Evolutionary conservation across 2,888 invertebrate genomes (phyloP), one percentile per base, ranked within the genome.

Genomic region (Hedya salicella): DNA sequence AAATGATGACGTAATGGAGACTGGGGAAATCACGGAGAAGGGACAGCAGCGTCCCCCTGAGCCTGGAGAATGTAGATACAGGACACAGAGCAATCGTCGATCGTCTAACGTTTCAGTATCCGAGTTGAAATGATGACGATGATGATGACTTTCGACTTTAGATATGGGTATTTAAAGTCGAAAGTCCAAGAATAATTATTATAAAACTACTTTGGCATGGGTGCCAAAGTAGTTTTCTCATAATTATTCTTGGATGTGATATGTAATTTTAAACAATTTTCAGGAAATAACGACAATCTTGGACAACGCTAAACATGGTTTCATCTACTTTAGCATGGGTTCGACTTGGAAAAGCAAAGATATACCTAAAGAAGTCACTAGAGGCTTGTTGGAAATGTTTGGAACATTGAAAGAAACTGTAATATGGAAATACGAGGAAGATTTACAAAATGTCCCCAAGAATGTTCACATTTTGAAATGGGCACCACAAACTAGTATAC

Each of bases 271-370:
- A 36, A 2, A 48, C 4, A 17, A 21, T 39, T 73, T 79, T 44
- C 68, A 91, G 90, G 83, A 88, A 21, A 73, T 93, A 0, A 79
- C 91, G 73, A 77, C 79, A 21, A 75, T 89, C 4, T 81, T 88
- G 73, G 83, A 87, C 40, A 76, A 76, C 32, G 73, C 88, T 0
- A 75, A 78, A 25, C 59, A 88, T 16, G 88, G 88, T 0, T 81
- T 86, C 0, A 83, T 89, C 57, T 89, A 86, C 71, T 88, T 89
- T 68, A 87, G 87, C 59, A 78, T 88, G 80, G 88, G 89, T 21
- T 81, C 86, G 0, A 82, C 81, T 60, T 75, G 81, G 60, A 78
- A 79, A 65, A 82, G 84, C 21, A 75, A 74, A 57, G 75, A 80
- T 17, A 74, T 88, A 62, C 82, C 87, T 0, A 74, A 73, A 0